Base-by-base conservation (phyloP, 2,113 vertebrate genomes). In the Xenopus borealis region DNA sequence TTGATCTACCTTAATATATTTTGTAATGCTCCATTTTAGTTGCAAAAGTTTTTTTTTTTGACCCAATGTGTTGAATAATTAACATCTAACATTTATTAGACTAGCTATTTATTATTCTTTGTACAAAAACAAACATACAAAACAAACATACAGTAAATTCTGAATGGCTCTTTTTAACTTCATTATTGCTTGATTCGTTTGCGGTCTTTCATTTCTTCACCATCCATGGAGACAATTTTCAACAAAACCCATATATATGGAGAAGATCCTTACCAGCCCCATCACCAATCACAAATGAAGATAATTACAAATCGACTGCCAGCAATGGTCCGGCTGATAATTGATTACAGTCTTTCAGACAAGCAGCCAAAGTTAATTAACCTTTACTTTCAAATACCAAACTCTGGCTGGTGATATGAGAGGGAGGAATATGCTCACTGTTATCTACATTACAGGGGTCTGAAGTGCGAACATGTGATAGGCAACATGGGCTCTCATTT, bases 361-460 rank as follows among this genome's bases (percentile, higher is more conserved):
- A 88, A 86, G 80, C 87, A 90, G 87, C 87, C 87, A 88, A 86
- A 91, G 86, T 91, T 92, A 90, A 91, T 91, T 92, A 92, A 92
- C 90, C 89, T 92, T 92, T 92, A 90, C 86, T 87, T 88, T 90
- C 85, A 92, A 92, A 92, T 92, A 88, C 86, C 90, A 92, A 90
- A 88, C 69, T 62, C 18, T 13, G 40, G 58, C 17, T 62, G 57
- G 16, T 47, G 18, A 47, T 67, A 11, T 7, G 11, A 45, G 46
- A 50, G 65, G 18, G 45, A 67, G 27, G n/a, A 44, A 71, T 58
- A 47, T 13, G 19, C 65, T 14, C n/a, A 23, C 45, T 12, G 46
- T 23, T 67, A 67, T 50, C 65, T 19, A 19, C 46, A 19, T 67
- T 20, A 67, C 23, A 12, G 18, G 13, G 18, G 65, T 12, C 65